Evolutionary conservation across 2,888 invertebrate genomes (phyloP).

Genomic region (Saturnia pavonia): DNA sequence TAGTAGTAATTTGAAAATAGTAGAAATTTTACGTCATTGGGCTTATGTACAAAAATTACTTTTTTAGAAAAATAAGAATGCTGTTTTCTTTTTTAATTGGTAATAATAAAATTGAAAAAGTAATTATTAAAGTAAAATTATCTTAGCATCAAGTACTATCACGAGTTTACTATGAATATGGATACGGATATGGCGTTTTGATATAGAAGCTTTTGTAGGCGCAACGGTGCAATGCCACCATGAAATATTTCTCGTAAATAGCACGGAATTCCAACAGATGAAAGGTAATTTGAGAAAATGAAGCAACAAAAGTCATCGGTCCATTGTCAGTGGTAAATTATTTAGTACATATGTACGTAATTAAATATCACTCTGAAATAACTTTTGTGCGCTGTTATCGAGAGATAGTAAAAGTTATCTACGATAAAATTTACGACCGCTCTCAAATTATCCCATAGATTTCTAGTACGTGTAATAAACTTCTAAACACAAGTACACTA

Average conservation of each 20-base stretch:
- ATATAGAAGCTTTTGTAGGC: not conserved
- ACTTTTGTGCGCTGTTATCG: not conserved
- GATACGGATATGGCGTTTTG: not conserved
- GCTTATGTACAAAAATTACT: too few species aligned
- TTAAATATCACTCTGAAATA: too few species aligned
- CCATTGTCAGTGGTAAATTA: not conserved
- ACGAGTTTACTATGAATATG: not conserved
- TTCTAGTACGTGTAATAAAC: not conserved
- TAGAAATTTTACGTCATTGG: too few species aligned
- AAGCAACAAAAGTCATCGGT: not conserved
- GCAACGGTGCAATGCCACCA: conserved; percentile 3
- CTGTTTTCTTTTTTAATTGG: too few species aligned
- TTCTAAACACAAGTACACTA: conserved; percentile 5
- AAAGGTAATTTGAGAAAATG: not conserved
- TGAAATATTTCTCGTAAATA: not conserved
- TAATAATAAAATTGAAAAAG: too few species aligned
- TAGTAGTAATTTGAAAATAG: not conserved
- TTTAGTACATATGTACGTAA: not conserved
- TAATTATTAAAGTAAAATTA: too few species aligned
- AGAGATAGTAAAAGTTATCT: not conserved
- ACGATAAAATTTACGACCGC: not conserved
- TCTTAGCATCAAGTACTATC: too few species aligned
- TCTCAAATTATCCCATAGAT: not conserved
- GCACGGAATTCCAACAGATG: not conserved
- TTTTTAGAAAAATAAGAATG: too few species aligned